Conservation (phyloP, 53 echinoderm and acorn worm species). For the Patiria pectinifera region DNA sequence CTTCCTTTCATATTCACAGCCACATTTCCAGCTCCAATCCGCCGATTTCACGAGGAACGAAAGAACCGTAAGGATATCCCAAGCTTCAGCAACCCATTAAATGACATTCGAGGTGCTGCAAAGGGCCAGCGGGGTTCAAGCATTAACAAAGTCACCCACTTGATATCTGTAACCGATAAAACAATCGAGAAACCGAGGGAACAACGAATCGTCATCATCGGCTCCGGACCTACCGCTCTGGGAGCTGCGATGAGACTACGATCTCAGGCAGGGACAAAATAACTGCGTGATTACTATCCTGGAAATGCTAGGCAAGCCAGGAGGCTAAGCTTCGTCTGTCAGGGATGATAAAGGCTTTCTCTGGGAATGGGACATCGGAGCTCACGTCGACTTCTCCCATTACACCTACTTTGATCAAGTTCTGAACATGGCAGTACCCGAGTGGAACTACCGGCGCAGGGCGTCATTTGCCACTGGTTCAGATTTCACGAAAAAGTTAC, state of each 20-base stretch:
- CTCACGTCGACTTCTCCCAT: conserved; percentile 5
- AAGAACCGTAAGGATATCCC: too few relatives aligned
- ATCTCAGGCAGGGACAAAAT: neutral
- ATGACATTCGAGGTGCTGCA: too few relatives aligned
- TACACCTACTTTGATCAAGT: conserved; percentile 3
- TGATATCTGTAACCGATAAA: neutral
- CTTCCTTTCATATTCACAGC: too few relatives aligned
- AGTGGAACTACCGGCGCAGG: conserved; percentile 57
- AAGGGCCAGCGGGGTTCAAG: too few relatives aligned
- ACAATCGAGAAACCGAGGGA: neutral
- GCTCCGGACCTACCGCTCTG: conserved; percentile 59
- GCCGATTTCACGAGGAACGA: too few relatives aligned
- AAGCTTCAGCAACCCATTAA: too few relatives aligned
- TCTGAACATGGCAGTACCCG: conserved; percentile 32
- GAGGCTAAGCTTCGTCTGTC: conserved; percentile 36
- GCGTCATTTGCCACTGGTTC: conserved; percentile 58
- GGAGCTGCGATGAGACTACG: conserved; percentile 54
- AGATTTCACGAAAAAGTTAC: conserved; percentile 47
- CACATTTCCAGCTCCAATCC: too few relatives aligned
- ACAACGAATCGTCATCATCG: conserved; percentile 43
- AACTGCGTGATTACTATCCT: conserved; percentile 28
- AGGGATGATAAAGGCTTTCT: conserved; percentile 11
- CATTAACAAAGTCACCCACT: too few relatives aligned
- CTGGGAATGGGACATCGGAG: neutral
- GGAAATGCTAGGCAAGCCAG: conserved; percentile 33